phyloP scores from a whole-genome alignment of 2,888 invertebrate genomes.

The Diabrotica balteata region DNA sequence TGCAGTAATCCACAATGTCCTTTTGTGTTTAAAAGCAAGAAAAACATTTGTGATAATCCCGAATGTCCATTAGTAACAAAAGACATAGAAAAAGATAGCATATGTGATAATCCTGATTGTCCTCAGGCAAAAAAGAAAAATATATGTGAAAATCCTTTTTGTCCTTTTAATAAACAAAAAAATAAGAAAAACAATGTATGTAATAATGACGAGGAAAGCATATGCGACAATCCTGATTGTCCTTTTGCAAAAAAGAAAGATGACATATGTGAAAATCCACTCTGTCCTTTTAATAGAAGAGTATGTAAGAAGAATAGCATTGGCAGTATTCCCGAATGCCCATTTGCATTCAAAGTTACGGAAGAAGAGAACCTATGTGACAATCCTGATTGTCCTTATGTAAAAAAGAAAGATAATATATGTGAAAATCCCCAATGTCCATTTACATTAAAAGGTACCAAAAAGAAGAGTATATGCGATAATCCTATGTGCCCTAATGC shows the following conservation, averaged over 20 bases:
- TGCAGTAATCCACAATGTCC: conserved; percentile 42
- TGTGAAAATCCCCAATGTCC: conserved; percentile 35
- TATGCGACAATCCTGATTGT: conserved; percentile 41
- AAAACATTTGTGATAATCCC: conserved; percentile 1
- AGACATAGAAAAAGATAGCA: conserved; percentile 5
- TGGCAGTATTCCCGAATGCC: conserved; percentile 12
- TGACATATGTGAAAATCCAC: conserved; percentile 15
- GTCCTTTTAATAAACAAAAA: conserved; percentile 29
- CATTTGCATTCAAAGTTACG: background rate
- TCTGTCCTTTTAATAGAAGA: conserved; percentile 18
- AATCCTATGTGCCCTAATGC: conserved; percentile 45
- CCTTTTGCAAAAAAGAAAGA: conserved; percentile 33
- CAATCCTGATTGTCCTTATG: conserved; percentile 44
- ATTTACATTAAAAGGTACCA: conserved; percentile 30
- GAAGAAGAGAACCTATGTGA: conserved; percentile 36
- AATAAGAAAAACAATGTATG: conserved; percentile 12
- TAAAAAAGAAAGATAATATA: conserved; percentile 5
- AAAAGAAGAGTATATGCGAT: conserved; percentile 35
- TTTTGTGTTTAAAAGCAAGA: conserved; percentile 22
- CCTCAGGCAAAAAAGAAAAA: conserved; percentile 19
- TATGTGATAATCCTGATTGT: conserved; percentile 32
- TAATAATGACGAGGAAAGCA: conserved; percentile 14
- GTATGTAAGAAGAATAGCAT: too few relatives aligned
- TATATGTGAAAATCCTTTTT: conserved; percentile 31
- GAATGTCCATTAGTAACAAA: conserved; percentile 33